These are phyloP conservation scores for Siniperca undulata DNA, from an alignment of 2,797 vertebrate species.

Conservation along the genomic window DNA sequence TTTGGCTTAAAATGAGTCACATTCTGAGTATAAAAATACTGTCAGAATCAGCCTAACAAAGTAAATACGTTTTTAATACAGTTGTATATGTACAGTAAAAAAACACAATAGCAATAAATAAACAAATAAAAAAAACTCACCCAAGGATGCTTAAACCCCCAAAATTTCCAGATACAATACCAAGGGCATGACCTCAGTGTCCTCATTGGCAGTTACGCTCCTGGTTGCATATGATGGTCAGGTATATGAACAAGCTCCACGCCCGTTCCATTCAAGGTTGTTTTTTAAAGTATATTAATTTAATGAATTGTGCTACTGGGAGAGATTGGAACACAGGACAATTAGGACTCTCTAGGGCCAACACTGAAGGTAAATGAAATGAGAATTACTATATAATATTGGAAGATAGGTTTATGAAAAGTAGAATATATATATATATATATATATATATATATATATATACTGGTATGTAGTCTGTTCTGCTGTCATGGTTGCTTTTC, in stretches of 20 bases:
- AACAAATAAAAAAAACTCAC: background rate
- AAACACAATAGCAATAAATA: background rate
- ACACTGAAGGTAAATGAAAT: background rate
- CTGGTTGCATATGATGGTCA: background rate
- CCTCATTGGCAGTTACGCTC: background rate
- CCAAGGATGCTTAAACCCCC: background rate
- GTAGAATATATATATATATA: too few relatives aligned
- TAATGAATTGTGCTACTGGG: background rate
- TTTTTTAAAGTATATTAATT: background rate
- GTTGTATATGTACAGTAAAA: background rate
- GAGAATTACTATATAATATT: too few relatives aligned
- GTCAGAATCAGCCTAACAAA: background rate
- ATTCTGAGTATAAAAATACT: background rate
- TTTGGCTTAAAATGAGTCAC: background rate
- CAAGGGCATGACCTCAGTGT: background rate
- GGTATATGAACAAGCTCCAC: too few relatives aligned
- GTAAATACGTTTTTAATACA: background rate
- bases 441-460: too few relatives aligned
- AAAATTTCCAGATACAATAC: background rate
- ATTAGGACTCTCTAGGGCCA: background rate
- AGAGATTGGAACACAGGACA: background rate
- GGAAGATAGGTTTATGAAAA: too few relatives aligned
- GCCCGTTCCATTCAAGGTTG: conserved; percentile 16
- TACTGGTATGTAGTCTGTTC: too few relatives aligned
- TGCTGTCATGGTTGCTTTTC: too few relatives aligned